Conservation (phyloP, 2,888 invertebrate species). For the Alviniconcha strummeri region DNA sequence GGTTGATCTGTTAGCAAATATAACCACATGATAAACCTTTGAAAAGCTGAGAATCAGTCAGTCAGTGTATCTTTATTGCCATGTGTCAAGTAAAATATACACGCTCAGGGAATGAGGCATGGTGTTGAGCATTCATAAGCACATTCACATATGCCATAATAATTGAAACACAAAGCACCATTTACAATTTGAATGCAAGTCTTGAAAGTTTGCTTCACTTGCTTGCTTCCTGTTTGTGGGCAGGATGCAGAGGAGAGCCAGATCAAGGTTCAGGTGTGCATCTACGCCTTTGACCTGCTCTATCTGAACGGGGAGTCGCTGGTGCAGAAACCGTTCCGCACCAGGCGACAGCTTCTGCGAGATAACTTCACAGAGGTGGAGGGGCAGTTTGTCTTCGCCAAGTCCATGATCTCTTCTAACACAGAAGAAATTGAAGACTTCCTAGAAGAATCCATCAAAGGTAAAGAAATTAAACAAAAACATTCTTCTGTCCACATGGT, state of each 20-base stretch:
- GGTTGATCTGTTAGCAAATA: too few relatives aligned
- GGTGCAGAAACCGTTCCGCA: slow-evolving; percentile 84
- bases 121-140: too few relatives aligned
- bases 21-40: too few relatives aligned
- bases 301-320: slow-evolving; percentile 91
- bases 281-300: slow-evolving; percentile 96
- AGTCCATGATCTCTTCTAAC: slow-evolving; percentile 85
- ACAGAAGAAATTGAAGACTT: slow-evolving; percentile 95
- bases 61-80: too few relatives aligned
- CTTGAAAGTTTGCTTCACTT: too few relatives aligned
- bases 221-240: background rate
- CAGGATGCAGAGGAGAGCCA: slow-evolving; percentile 84
- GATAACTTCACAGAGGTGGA: slow-evolving; percentile 75
- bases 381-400: slow-evolving; percentile 93
- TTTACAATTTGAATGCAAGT: too few relatives aligned
- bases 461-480: slow-evolving; percentile 70
- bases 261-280: slow-evolving; percentile 92
- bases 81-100: too few relatives aligned
- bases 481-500: background rate
- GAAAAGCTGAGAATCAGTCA: too few relatives aligned
- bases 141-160: too few relatives aligned
- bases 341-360: slow-evolving; percentile 83
- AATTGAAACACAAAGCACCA: too few relatives aligned
- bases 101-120: too few relatives aligned
- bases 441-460: slow-evolving; percentile 94